Conservation (phyloP, 2,797 vertebrate genomes). For the Pantherophis vulpinus region DNA sequence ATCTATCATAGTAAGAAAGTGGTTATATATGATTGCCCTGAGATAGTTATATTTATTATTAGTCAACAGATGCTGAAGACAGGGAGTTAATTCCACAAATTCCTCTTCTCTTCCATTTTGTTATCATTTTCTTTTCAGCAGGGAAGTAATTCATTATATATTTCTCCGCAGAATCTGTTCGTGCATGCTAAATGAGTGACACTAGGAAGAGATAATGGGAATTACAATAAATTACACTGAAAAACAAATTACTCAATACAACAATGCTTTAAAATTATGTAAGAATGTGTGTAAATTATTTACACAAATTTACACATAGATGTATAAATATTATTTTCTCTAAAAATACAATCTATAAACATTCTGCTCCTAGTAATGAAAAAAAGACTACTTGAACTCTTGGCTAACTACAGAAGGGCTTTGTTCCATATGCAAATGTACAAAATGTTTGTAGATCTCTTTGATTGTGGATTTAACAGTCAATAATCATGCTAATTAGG, state of each 20-base stretch:
- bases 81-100: conserved; percentile 33
- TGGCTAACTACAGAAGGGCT: neutral
- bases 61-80: conserved; percentile 8
- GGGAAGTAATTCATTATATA: conserved; percentile 29
- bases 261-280: neutral
- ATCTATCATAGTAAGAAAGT: neutral
- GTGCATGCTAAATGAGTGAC: conserved; percentile 21
- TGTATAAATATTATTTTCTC: conserved; percentile 10
- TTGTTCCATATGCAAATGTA: neutral
- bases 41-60: conserved; percentile 43
- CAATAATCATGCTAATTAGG: neutral
- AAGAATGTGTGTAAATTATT: neutral
- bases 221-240: neutral
- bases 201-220: conserved; percentile 23
- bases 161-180: conserved; percentile 19
- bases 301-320: neutral
- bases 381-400: neutral
- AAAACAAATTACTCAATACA: neutral
- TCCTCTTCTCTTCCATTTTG: conserved; percentile 31
- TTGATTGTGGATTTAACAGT: neutral
- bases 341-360: neutral
- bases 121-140: conserved; percentile 28
- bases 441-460: neutral
- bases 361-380: neutral
- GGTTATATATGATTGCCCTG: conserved; percentile 8